A percentile compares a stretch with the other conserved stretches of the same genome.
phyloP scores from a whole-genome alignment of 1,140 invertebrate species.

The Neotoxoptera formosana region DNA sequence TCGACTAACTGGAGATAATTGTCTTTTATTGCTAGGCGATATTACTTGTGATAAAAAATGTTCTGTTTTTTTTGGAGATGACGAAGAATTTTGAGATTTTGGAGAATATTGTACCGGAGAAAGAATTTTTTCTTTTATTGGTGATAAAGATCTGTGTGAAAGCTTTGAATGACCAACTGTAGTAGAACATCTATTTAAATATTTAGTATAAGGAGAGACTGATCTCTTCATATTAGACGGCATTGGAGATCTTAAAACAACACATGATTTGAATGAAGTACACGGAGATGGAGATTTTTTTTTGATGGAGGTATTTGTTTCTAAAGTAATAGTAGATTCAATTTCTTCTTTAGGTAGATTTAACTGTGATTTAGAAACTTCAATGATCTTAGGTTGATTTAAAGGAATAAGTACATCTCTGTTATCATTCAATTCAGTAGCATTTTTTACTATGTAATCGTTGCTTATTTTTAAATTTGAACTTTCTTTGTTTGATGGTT shows the following conservation, averaged over 20 bases:
- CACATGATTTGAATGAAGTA: background rate
- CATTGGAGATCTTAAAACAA: constrained; percentile 8
- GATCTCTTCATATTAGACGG: constrained; percentile 19
- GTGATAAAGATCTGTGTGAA: background rate
- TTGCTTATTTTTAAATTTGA: constrained; percentile 2
- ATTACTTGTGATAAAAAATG: constrained; percentile 5
- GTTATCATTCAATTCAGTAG: background rate
- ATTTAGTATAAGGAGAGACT: constrained; percentile 38
- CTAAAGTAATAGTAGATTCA: constrained; percentile 4
- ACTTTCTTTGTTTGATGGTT: background rate
- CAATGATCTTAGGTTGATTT: background rate
- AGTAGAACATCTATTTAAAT: constrained; percentile 37
- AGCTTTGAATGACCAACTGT: background rate
- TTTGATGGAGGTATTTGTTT: constrained; percentile 27
- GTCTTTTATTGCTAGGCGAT: constrained; percentile 31
- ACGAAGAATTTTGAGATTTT: constrained; percentile 6
- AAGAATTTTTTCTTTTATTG: constrained; percentile 46
- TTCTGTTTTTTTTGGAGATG: constrained; percentile 7
- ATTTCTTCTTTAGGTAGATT: constrained; percentile 16
- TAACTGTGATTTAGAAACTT: background rate
- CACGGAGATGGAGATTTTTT: constrained; percentile 8
- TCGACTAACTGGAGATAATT: constrained; percentile 5
- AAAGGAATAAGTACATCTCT: background rate
- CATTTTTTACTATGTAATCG: background rate
- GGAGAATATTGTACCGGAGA: background rate